Evolutionary conservation across 2,113 vertebrate genomes (phyloP), one percentile per base, ranked within the genome.

Genomic region (Noturus placidus): DNA sequence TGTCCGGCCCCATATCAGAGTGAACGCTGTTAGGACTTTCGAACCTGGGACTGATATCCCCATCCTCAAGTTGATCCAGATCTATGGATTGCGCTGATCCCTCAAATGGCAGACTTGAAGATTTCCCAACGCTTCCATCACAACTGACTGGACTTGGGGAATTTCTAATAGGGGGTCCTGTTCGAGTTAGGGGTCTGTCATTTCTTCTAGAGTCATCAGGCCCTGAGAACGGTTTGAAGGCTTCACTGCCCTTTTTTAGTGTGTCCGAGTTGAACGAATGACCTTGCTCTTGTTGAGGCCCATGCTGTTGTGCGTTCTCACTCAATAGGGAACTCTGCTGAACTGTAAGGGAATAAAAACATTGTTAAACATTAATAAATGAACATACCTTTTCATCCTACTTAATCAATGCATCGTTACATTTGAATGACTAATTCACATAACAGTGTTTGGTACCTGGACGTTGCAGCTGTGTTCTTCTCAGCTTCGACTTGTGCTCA

Each of bases 401-500:
- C 25, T 17, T 17, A n/a, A 52, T 50, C 9, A 50, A 10, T 50
- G 17, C 5, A 69, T 20, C 15, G 25, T 76, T 50, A 50, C 38
- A 50, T 2, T 27, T 72, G 42, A 35, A 5, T 13, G 1, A 70
- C 17, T 89, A 91, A 85, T 9, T 92, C 90, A 70, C 72, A 52
- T 56, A 85, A 15, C 69, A 85, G 22, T 4, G 17, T 33, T 30
- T 27, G 92, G 94, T 88, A 95, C 92, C 96, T 96, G 91, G 95
- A 94, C 95, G 96, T 82, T 96, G 89, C 42, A 99, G 96, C 93
- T 97, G 97, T 0, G 98, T 99, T 93, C 97, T 97, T 94, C 94
- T 97, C 38, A 99, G 94, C 87, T 97, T 99, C 86, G 97, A 97
- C 94, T 99, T 99, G 95, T 99, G 98, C 90, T 99, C 96, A 22